A percentile compares a stretch with the other conserved stretches of the same genome.
Conservation (phyloP, 2,888 invertebrate species). For the Cheilosia grossa region DNA sequence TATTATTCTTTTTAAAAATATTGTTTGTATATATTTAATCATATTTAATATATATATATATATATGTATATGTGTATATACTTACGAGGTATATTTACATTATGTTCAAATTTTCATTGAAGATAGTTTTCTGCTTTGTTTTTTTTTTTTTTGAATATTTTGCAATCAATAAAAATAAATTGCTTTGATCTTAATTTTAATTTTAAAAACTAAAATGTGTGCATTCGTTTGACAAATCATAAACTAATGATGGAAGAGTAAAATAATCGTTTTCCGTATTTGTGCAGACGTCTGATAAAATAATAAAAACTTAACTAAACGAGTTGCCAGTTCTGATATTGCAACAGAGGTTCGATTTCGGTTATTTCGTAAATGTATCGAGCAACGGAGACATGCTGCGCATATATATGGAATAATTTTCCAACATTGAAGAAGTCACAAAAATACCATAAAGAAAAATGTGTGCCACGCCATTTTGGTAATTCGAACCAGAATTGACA, state of each 20-base stretch:
- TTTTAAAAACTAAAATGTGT: constrained; percentile 7
- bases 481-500: too few relatives aligned
- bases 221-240: constrained; percentile 7
- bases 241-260: constrained; percentile 7
- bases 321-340: background rate
- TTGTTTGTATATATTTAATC: constrained; percentile 10
- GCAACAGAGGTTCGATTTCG: constrained; percentile 2
- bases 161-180: constrained; percentile 25
- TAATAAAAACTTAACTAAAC: background rate
- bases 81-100: constrained; percentile 49
- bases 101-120: constrained; percentile 21
- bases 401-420: too few relatives aligned
- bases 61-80: constrained; percentile 17
- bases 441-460: too few relatives aligned
- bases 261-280: background rate
- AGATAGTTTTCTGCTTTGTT: background rate
- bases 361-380: background rate
- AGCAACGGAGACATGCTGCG: background rate
- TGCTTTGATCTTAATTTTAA: constrained; percentile 12
- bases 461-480: too few relatives aligned
- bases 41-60: background rate
- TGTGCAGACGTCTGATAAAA: too few relatives aligned
- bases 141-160: background rate
- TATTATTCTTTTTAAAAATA: constrained; percentile 14
- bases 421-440: too few relatives aligned